Conservation (phyloP, 2,113 vertebrate genomes). For the Talpa occidentalis region DNA sequence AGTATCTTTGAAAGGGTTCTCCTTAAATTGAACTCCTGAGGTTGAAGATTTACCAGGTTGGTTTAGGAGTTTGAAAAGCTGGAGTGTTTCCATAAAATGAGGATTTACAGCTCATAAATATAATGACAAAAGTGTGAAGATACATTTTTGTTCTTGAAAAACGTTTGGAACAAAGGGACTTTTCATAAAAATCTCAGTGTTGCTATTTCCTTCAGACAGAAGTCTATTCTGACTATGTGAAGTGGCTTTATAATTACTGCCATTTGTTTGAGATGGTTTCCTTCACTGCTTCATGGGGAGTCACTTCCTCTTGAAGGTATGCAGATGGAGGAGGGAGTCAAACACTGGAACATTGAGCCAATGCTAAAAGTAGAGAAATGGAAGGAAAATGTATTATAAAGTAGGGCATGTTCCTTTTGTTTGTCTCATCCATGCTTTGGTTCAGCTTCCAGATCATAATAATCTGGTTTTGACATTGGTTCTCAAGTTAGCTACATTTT, state of each 20-base stretch:
- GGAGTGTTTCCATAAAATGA: constrained; percentile 72
- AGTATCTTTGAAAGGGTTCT: constrained; percentile 75
- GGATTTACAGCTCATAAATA: constrained; percentile 79
- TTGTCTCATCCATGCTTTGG: neutral
- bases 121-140: constrained; percentile 82
- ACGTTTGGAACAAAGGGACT: constrained; percentile 78
- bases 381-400: neutral
- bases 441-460: neutral
- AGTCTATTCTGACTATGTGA: constrained; percentile 63
- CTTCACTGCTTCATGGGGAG: neutral
- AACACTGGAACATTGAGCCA: neutral
- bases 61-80: constrained; percentile 73
- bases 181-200: constrained; percentile 76
- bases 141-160: constrained; percentile 65
- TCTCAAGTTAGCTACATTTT: neutral
- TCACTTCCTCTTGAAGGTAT: neutral
- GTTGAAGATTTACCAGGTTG: constrained; percentile 67
- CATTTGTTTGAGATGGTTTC: constrained; percentile 68
- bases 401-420: neutral
- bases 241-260: constrained; percentile 54
- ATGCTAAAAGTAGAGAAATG: neutral
- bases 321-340: neutral
- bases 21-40: constrained; percentile 72
- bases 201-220: constrained; percentile 79
- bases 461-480: neutral